Percentiles rank a stretch among this genome's conserved stretches.
Evolutionary conservation across 2,797 vertebrate genomes (phyloP).

Genomic region (Atherinosoma microstoma): DNA sequence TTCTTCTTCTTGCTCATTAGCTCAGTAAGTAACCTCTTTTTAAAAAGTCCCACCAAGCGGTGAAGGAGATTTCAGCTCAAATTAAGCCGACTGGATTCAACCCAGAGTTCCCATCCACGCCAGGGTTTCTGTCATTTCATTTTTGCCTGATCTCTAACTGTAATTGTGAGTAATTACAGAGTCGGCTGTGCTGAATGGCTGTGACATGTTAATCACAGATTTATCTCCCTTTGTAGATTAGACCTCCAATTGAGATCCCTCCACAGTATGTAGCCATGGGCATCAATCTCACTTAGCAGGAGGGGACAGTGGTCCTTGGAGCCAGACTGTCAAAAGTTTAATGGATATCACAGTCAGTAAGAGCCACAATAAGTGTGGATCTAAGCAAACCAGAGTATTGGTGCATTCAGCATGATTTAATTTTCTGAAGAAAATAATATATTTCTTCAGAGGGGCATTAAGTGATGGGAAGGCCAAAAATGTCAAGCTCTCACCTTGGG

Average conservation of each 20-base stretch:
- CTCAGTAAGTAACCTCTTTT: conserved; percentile 73
- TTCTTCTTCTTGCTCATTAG: conserved; percentile 68
- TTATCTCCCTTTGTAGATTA: conserved; percentile 76
- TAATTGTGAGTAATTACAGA: conserved; percentile 80
- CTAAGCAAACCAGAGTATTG: conserved; percentile 54
- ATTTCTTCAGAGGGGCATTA: conserved; percentile 62
- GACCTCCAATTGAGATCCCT: conserved; percentile 72
- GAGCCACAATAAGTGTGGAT: conserved; percentile 66
- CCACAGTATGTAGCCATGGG: conserved; percentile 64
- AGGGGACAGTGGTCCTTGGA: conserved; percentile 71
- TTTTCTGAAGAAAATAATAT: conserved; percentile 59
- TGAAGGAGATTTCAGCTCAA: conserved; percentile 61
- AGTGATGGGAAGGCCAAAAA: conserved; percentile 45
- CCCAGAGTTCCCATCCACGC: conserved; percentile 64
- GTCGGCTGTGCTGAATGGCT: conserved; percentile 56
- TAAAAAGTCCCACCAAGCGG: conserved; percentile 51
- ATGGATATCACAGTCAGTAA: conserved; percentile 78
- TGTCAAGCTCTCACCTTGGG: conserved; percentile 61
- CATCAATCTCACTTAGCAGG: conserved; percentile 81
- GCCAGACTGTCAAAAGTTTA: conserved; percentile 77
- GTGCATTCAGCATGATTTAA: conserved; percentile 65
- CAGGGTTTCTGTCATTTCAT: conserved; percentile 68
- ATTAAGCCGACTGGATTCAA: conserved; percentile 67
- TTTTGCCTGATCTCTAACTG: conserved; percentile 74
- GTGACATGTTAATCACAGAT: conserved; percentile 82